Conservation (phyloP, 2,797 vertebrate genomes). For the Catostomus latipinnis region DNA sequence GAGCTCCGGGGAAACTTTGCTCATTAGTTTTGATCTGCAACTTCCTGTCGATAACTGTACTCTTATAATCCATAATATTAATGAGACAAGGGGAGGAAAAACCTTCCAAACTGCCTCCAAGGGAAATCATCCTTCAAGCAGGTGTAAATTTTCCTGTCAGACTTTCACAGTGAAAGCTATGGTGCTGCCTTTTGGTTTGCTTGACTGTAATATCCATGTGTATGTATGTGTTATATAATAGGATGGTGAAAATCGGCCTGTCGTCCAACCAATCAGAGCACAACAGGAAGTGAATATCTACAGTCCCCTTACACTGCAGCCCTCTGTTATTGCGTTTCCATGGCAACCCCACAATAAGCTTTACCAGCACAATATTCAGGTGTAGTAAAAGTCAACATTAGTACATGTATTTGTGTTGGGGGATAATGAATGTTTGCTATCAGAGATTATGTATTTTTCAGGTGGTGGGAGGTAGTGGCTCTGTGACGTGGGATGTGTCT, state of each 20-base stretch:
- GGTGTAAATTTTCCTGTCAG: background rate
- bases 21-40: conserved; percentile 31
- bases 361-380: conserved; percentile 67
- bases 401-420: conserved; percentile 45
- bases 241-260: conserved; percentile 35
- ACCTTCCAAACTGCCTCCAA: conserved; percentile 32
- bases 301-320: conserved; percentile 68
- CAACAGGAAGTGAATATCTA: conserved; percentile 73
- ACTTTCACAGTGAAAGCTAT: background rate
- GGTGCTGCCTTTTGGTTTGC: background rate
- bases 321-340: conserved; percentile 75
- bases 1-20: background rate
- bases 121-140: conserved; percentile 26
- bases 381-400: conserved; percentile 36
- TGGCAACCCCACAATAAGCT: conserved; percentile 69
- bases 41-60: conserved; percentile 23
- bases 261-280: conserved; percentile 63
- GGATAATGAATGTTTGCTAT: background rate
- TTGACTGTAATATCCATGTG: background rate
- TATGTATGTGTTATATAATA: conserved; percentile 12
- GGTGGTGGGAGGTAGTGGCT: conserved; percentile 71
- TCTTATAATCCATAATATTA: conserved; percentile 16
- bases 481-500: conserved; percentile 72
- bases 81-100: conserved; percentile 20
- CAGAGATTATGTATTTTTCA: conserved; percentile 48